Percentiles rank a stretch among this genome's conserved stretches.
Evolutionary conservation across 2,797 vertebrate species (phyloP).

Genomic region (Aulostomus chinensis): DNA sequence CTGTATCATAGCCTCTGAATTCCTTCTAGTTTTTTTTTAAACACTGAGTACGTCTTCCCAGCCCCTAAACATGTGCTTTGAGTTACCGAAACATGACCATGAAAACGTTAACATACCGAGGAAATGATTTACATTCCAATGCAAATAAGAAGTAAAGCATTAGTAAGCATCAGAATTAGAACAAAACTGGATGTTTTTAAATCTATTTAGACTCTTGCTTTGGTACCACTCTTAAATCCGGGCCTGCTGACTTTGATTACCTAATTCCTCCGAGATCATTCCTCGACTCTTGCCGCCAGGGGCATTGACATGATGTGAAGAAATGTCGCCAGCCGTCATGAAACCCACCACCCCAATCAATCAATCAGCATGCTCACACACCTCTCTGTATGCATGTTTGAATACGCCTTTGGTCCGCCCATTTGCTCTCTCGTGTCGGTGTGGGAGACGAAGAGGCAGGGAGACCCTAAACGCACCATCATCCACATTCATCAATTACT

Average conservation of each 20-base stretch:
- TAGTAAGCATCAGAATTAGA: too few species aligned
- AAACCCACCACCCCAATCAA: slow-evolving; percentile 68
- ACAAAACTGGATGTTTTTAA: too few species aligned
- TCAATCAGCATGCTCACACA: slow-evolving; percentile 59
- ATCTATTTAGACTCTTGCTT: slow-evolving; percentile 3
- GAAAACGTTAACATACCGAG: too few species aligned
- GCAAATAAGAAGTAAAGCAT: too few species aligned
- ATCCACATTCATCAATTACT: slow-evolving; percentile 72
- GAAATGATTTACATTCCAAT: too few species aligned
- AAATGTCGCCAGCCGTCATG: slow-evolving; percentile 72
- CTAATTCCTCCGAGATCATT: slow-evolving; percentile 69
- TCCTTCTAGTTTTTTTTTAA: too few species aligned
- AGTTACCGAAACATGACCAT: too few species aligned
- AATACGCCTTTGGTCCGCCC: slow-evolving; percentile 20
- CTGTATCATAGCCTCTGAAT: too few species aligned
- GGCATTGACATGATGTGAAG: slow-evolving; percentile 65
- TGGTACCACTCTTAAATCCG: slow-evolving; percentile 23
- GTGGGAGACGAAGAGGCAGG: slow-evolving; percentile 29
- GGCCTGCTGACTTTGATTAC: slow-evolving; percentile 55
- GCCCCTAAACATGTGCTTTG: too few species aligned
- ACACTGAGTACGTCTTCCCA: too few species aligned
- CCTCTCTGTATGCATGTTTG: slow-evolving; percentile 21
- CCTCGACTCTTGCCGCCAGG: slow-evolving; percentile 48
- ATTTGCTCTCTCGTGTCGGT: slow-evolving; percentile 33
- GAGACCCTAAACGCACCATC: slow-evolving; percentile 63